Evolutionary conservation across 2,888 invertebrate genomes (phyloP), one percentile per base, ranked within the genome.

Genomic region (Troglohyphantes excavatus): DNA sequence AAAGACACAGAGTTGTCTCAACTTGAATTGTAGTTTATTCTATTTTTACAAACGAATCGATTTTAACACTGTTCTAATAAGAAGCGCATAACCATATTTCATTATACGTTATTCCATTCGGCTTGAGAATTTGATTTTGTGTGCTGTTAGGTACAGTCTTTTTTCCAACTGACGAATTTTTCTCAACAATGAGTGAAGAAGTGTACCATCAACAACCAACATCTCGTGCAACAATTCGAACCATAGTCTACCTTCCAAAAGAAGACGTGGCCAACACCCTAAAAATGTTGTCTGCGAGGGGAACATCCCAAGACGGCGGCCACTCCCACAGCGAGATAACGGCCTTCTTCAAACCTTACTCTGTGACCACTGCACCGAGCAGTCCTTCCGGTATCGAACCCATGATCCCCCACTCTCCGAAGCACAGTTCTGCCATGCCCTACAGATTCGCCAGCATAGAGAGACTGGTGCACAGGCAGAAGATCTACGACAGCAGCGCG

Each of bases 371-470:
- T 67, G 90, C 90, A 13, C 90, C 90, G 0, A 85, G 65, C 39
- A 90, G 90, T 33, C 90, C 90, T 0, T 81, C 79, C 7, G 79
- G 63, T 2, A 5, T 39, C 11, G 68, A 76, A 11, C 78, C 84
- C 6, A n/a, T 53, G 53, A 53, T n/a, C n/a, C 11, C 21, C 9
- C 17, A 33, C 0, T 11, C 61, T 0, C n/a, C 46, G 9, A 72
- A 29, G 19, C 19, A 26, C 23, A 39, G 29, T 27, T 46, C 89
- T 1, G 73, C 68, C 3, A 43, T 92, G 92, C 85, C 96, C 83
- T 97, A 97, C 94, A 94, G 95, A 91, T 95, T 97, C 92, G 96
- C 97, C 83, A 97, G 97, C 93, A 95, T 97, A 91, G 97, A 97
- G 94, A 95, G 97, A 93, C 94, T 97, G 93, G 97, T 97, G 70